These are phyloP conservation scores for Lordiphosa collinella DNA, from an alignment of 1,140 invertebrate species.

Conservation along the genomic window DNA sequence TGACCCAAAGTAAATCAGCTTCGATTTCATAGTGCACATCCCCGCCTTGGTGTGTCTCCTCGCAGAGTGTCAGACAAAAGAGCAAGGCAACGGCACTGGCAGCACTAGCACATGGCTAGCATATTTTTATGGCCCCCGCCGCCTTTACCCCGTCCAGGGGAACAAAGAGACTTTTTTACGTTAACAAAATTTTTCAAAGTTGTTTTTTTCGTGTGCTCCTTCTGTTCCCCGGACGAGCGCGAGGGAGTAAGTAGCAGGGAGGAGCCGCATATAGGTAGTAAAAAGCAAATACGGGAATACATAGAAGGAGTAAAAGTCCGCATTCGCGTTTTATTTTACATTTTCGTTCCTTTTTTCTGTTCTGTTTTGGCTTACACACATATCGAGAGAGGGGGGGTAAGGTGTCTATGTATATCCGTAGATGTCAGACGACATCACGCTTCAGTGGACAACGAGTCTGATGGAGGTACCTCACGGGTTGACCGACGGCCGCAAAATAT, in stretches of 20 bases:
- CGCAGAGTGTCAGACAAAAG: slow-evolving; percentile 3
- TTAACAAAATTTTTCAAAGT: slow-evolving; percentile 58
- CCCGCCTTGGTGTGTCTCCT: too few species aligned
- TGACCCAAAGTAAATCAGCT: too few species aligned
- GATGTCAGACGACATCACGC: slow-evolving; percentile 79
- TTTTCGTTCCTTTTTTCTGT: slow-evolving; percentile 1
- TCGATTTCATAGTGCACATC: too few species aligned
- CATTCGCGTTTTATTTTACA: slow-evolving; percentile 37
- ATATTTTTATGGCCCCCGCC: slow-evolving; percentile 43
- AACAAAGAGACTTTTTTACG: slow-evolving; percentile 71
- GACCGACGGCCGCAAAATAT: slow-evolving; percentile 59
- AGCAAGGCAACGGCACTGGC: background rate
- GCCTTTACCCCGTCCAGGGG: background rate
- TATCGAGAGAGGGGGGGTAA: background rate
- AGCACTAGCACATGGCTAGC: slow-evolving; percentile 19
- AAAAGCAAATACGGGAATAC: slow-evolving; percentile 62
- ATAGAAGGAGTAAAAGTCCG: slow-evolving; percentile 30
- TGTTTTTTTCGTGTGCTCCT: slow-evolving; percentile 3
- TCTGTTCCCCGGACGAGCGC: slow-evolving; percentile 13
- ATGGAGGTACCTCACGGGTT: slow-evolving; percentile 48
- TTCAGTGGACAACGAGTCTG: slow-evolving; percentile 54
- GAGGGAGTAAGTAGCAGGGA: slow-evolving; percentile 7
- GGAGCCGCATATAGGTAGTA: slow-evolving; percentile 32
- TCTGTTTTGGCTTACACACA: slow-evolving; percentile 3
- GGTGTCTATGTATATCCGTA: slow-evolving; percentile 58